phyloP scores from a whole-genome alignment of 2,797 vertebrate genomes.

The Petrocephalus sullivani region DNA sequence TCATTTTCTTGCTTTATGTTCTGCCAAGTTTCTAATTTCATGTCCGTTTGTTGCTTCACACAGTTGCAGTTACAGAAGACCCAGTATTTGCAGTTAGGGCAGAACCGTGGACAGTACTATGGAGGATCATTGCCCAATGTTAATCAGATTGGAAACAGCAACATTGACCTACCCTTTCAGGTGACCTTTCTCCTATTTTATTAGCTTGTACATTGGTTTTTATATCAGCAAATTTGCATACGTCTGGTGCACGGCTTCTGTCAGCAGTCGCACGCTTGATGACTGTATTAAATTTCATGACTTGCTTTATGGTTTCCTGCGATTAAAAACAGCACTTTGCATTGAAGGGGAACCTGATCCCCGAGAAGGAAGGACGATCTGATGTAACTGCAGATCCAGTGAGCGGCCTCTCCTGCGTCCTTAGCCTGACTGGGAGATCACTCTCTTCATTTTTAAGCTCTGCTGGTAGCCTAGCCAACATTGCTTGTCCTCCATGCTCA shows the following conservation, averaged over 20 bases:
- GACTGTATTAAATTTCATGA: neutral
- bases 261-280: neutral
- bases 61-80: slow-evolving; percentile 99
- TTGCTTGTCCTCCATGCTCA: neutral
- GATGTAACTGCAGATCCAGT: neutral
- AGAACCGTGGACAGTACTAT: slow-evolving; percentile 96
- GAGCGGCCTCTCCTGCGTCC: neutral
- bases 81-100: slow-evolving; percentile 97
- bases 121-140: slow-evolving; percentile 98
- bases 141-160: slow-evolving; percentile 97
- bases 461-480: neutral
- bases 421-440: neutral
- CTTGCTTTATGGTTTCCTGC: neutral
- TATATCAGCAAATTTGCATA: neutral
- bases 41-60: slow-evolving; percentile 68
- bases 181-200: slow-evolving; percentile 74
- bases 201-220: slow-evolving; percentile 34
- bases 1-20: neutral
- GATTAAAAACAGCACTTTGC: neutral
- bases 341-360: neutral
- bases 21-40: neutral
- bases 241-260: neutral
- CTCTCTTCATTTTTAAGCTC: neutral
- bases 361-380: neutral
- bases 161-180: slow-evolving; percentile 97